Percentiles rank a stretch among this genome's conserved stretches.
Conservation (phyloP, 2,888 invertebrate genomes). For the Trissonchulus sp. region DNA sequence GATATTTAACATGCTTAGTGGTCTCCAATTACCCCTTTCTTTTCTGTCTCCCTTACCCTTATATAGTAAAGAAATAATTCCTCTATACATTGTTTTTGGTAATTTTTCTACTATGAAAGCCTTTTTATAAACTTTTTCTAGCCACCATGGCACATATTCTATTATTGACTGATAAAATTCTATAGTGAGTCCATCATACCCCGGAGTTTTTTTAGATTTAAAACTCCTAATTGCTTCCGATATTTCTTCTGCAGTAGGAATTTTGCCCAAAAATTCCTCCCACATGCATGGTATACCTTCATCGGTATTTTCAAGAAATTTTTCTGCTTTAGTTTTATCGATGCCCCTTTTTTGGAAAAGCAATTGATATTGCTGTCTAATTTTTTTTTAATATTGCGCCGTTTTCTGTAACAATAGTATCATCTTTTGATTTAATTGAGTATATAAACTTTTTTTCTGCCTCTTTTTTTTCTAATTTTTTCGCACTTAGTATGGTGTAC, state of each 20-base stretch:
- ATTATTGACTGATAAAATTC: background rate
- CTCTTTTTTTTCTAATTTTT: background rate
- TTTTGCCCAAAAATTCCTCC: too few species aligned
- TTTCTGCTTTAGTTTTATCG: too few species aligned
- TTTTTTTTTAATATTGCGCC: background rate
- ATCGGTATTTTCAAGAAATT: too few species aligned
- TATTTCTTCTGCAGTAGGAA: slow-evolving; percentile 24
- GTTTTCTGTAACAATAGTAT: background rate
- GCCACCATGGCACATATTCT: background rate
- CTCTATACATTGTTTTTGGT: background rate
- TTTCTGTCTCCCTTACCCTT: slow-evolving; percentile 19
- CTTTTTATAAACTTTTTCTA: background rate
- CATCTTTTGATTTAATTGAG: background rate
- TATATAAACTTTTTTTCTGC: background rate
- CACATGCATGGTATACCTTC: too few species aligned
- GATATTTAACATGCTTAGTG: slow-evolving; percentile 11
- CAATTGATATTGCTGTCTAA: background rate
- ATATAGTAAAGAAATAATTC: slow-evolving; percentile 20
- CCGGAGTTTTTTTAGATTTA: background rate
- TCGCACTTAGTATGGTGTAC: background rate
- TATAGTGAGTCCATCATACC: slow-evolving; percentile 16
- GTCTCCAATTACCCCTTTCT: slow-evolving; percentile 5
- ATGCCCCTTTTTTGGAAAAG: too few species aligned
- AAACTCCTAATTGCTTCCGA: background rate
- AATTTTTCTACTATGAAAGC: background rate